Evolutionary conservation across 2,113 vertebrate species (phyloP).

Genomic region (Taxidea taxus): DNA sequence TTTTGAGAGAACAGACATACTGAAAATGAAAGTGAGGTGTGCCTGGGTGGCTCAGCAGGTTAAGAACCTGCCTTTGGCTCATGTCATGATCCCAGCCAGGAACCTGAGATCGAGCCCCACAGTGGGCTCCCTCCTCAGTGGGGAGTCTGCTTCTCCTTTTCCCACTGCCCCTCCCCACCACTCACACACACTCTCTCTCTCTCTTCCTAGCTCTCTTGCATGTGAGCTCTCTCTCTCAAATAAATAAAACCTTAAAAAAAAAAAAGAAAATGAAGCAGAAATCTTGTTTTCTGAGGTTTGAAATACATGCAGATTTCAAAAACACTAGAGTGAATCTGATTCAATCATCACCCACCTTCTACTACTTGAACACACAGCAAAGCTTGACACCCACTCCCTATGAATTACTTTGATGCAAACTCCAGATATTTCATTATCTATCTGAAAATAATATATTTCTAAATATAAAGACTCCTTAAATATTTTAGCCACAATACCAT

Average conservation of each 20-base stretch:
- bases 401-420: not conserved
- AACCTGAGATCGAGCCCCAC: not conserved
- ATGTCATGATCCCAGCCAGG: not conserved
- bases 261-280: not conserved
- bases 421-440: not conserved
- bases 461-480: not conserved
- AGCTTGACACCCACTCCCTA: not conserved
- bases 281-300: not conserved
- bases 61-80: not conserved
- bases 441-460: not conserved
- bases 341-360: not conserved
- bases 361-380: not conserved
- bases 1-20: not conserved
- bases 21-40: not conserved
- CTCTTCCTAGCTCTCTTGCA: not conserved
- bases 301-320: not conserved
- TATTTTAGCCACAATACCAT: not conserved
- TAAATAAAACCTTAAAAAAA: not conserved
- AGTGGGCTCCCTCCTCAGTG: not conserved
- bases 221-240: not conserved
- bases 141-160: not conserved
- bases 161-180: not conserved
- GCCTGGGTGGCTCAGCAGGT: not conserved
- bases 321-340: not conserved
- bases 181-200: fast-evolving